phyloP scores from a whole-genome alignment of 1,140 invertebrate species.

The Sitodiplosis mosellana region DNA sequence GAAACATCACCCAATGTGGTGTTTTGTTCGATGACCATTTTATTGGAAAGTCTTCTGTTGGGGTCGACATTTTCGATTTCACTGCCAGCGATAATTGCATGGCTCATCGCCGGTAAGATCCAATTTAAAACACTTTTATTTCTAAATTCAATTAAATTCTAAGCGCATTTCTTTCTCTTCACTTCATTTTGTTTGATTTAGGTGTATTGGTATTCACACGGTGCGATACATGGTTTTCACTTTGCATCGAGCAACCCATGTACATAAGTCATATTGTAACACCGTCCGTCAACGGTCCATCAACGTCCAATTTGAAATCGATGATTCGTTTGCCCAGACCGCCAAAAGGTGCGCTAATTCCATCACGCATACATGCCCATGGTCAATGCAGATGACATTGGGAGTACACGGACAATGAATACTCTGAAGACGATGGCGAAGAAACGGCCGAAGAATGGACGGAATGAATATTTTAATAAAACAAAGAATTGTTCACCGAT shows the following conservation, averaged over 20 bases:
- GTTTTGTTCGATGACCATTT: slow-evolving; percentile 13
- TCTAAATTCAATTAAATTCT: background rate
- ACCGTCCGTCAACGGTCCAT: slow-evolving; percentile 10
- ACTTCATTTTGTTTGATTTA: background rate
- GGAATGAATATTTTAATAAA: slow-evolving; percentile 1
- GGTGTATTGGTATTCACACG: slow-evolving; percentile 13
- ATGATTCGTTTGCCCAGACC: slow-evolving; percentile 18
- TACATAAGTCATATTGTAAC: slow-evolving; percentile 13
- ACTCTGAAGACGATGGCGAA: slow-evolving; percentile 2
- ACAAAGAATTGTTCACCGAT: too few species aligned
- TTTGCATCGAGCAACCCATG: slow-evolving; percentile 15
- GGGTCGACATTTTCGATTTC: slow-evolving; percentile 14
- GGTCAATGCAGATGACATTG: slow-evolving; percentile 20
- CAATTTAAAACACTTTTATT: background rate
- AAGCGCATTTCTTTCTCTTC: too few species aligned
- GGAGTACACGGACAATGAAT: slow-evolving; percentile 20
- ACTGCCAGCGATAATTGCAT: slow-evolving; percentile 19
- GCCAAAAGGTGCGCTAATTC: slow-evolving; percentile 15
- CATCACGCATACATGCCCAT: slow-evolving; percentile 12
- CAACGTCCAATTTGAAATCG: slow-evolving; percentile 15
- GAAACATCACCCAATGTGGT: slow-evolving; percentile 18
- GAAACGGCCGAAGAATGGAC: slow-evolving; percentile 6
- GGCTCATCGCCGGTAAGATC: slow-evolving; percentile 14
- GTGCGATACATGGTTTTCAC: slow-evolving; percentile 22
- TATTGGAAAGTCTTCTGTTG: slow-evolving; percentile 15